phyloP scores from a whole-genome alignment of 2,888 invertebrate species.

The Caenorhabditis doughertyi region DNA sequence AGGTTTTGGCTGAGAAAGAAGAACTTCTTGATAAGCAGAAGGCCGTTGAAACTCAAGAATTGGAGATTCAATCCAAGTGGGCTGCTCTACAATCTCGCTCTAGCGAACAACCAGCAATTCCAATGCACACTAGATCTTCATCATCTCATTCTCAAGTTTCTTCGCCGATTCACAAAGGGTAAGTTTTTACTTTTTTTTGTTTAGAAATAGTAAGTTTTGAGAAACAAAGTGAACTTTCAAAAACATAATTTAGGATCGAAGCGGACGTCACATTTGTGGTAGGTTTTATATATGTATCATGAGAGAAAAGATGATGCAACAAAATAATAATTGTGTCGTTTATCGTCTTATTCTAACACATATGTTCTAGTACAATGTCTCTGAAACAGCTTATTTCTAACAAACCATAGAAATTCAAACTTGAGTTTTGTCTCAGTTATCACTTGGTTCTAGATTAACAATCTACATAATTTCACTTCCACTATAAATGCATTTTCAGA shows the following conservation, averaged over 20 bases:
- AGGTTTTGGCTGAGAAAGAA: slow-evolving; percentile 33
- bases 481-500: slow-evolving; percentile 40
- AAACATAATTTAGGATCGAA: slow-evolving; percentile 44
- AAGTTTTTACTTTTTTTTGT: neutral
- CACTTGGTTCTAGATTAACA: neutral
- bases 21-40: slow-evolving; percentile 57
- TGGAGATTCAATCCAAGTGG: slow-evolving; percentile 62
- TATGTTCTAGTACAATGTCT: too few species aligned
- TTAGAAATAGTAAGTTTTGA: neutral
- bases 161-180: slow-evolving; percentile 53
- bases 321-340: slow-evolving; percentile 1
- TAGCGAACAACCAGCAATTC: slow-evolving; percentile 4
- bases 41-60: slow-evolving; percentile 47
- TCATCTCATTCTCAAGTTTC: slow-evolving; percentile 50
- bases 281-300: slow-evolving; percentile 39
- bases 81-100: slow-evolving; percentile 50
- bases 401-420: too few species aligned
- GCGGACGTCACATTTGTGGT: slow-evolving; percentile 59
- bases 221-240: neutral
- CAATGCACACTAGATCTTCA: slow-evolving; percentile 37
- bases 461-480: neutral
- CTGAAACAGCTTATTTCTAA: too few species aligned
- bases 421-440: neutral
- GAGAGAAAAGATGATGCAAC: slow-evolving; percentile 23
- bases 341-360: slow-evolving; percentile 42